These are phyloP conservation scores for Hoplostethus mediterraneus DNA, from an alignment of 2,797 vertebrate genomes.

Conservation along the genomic window DNA sequence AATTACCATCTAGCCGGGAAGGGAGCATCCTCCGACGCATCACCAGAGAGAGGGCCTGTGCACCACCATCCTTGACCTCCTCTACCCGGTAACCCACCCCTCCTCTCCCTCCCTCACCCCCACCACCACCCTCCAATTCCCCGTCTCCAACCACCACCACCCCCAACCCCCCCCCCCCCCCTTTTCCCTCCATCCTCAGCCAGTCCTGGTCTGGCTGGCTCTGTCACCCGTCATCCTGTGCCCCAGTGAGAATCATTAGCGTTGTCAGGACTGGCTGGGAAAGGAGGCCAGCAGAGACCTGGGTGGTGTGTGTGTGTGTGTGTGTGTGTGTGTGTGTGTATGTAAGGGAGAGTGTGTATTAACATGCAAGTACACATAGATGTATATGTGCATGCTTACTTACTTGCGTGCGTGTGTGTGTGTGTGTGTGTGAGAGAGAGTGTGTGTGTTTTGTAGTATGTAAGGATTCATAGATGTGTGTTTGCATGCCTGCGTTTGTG, in stretches of 20 bases:
- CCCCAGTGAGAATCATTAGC: constrained; percentile 94
- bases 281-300: constrained; percentile 68
- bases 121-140: constrained; percentile 6
- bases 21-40: constrained; percentile 89
- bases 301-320: constrained; percentile 22
- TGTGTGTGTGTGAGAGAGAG: background rate
- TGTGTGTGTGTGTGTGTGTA: constrained; percentile 4
- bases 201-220: constrained; percentile 88
- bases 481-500: constrained; percentile 20
- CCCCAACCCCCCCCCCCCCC: constrained; percentile 7
- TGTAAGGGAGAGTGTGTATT: background rate
- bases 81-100: constrained; percentile 1
- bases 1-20: constrained; percentile 90
- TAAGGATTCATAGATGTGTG: constrained; percentile 10
- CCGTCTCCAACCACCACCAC: constrained; percentile 15
- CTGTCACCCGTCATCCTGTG: constrained; percentile 90
- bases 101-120: background rate
- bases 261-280: constrained; percentile 90
- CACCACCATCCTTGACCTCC: constrained; percentile 82
- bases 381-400: constrained; percentile 26
- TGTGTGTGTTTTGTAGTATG: background rate
- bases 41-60: constrained; percentile 85
- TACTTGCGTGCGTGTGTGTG: background rate
- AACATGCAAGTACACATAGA: constrained; percentile 1
- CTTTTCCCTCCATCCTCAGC: constrained; percentile 72